These are phyloP conservation scores for Epirrhoe alternata DNA, from an alignment of 2,888 invertebrate species.

Conservation along the genomic window DNA sequence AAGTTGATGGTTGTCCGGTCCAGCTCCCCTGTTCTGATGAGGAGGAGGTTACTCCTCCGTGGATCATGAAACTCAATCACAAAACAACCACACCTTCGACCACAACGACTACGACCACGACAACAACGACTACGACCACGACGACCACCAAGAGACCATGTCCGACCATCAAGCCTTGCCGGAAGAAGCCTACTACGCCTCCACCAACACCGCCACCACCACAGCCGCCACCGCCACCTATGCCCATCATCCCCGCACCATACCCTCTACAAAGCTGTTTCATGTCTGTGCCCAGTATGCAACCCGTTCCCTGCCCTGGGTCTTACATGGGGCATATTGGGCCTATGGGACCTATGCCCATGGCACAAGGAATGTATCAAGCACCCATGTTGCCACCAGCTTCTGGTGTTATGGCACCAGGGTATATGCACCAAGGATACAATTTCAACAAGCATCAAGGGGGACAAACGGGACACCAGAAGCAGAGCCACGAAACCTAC, in stretches of 20 bases:
- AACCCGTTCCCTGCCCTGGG: slow-evolving; percentile 7
- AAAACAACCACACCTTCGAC: slow-evolving; percentile 16
- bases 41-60: slow-evolving; percentile 37
- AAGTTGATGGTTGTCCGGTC: slow-evolving; percentile 50
- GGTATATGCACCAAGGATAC: background rate
- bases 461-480: background rate
- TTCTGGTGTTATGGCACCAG: background rate
- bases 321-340: slow-evolving; percentile 7
- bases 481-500: background rate
- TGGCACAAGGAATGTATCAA: too few species aligned
- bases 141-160: slow-evolving; percentile 34
- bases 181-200: slow-evolving; percentile 17
- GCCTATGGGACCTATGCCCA: background rate
- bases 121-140: slow-evolving; percentile 32
- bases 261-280: slow-evolving; percentile 4
- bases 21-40: slow-evolving; percentile 53
- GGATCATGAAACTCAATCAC: background rate
- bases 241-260: slow-evolving; percentile 8
- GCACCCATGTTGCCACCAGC: slow-evolving; percentile 1
- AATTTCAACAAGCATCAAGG: background rate
- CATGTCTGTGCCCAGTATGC: slow-evolving; percentile 13
- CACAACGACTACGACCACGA: slow-evolving; percentile 13
- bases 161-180: slow-evolving; percentile 32
- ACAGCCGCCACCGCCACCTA: slow-evolving; percentile 5
- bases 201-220: slow-evolving; percentile 28